These are phyloP conservation scores for Conger conger DNA, from an alignment of 2,113 vertebrate genomes.

Conservation along the genomic window DNA sequence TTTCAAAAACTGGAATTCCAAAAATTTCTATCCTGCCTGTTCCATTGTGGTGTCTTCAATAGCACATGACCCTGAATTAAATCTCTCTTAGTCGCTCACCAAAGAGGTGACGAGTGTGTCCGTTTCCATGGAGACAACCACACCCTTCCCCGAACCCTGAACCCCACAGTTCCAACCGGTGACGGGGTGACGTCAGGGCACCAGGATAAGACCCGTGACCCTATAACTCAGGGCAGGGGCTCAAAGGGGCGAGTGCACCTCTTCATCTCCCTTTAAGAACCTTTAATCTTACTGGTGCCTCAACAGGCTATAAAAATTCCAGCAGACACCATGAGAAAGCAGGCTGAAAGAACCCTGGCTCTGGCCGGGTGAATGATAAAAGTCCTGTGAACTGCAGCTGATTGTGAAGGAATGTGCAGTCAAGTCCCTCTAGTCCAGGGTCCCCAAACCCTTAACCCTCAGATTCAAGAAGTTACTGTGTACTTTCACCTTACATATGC, in stretches of 20 bases:
- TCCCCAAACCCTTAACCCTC: background rate
- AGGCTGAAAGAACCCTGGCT: background rate
- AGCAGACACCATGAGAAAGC: slow-evolving; percentile 31
- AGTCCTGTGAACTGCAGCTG: background rate
- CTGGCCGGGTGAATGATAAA: slow-evolving; percentile 13
- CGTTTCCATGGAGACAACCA: slow-evolving; percentile 22
- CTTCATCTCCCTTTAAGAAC: slow-evolving; percentile 17
- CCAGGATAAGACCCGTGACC: slow-evolving; percentile 22
- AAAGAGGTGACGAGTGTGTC: background rate
- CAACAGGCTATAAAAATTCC: slow-evolving; percentile 20
- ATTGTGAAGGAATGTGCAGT: slow-evolving; percentile 24
- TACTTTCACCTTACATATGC: background rate
- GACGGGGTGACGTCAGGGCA: background rate
- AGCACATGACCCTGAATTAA: background rate
- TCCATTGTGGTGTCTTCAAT: background rate
- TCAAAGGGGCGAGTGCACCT: slow-evolving; percentile 13
- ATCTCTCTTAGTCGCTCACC: background rate
- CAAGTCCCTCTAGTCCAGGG: background rate
- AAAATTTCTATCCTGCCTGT: slow-evolving; percentile 14
- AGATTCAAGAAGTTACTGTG: background rate
- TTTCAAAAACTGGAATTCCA: slow-evolving; percentile 22
- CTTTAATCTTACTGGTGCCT: slow-evolving; percentile 25
- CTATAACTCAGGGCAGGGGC: slow-evolving; percentile 31
- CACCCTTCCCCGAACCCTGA: background rate
- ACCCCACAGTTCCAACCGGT: slow-evolving; percentile 12